Conservation (phyloP, 1,140 invertebrate genomes). For the Nephila pilipes region DNA sequence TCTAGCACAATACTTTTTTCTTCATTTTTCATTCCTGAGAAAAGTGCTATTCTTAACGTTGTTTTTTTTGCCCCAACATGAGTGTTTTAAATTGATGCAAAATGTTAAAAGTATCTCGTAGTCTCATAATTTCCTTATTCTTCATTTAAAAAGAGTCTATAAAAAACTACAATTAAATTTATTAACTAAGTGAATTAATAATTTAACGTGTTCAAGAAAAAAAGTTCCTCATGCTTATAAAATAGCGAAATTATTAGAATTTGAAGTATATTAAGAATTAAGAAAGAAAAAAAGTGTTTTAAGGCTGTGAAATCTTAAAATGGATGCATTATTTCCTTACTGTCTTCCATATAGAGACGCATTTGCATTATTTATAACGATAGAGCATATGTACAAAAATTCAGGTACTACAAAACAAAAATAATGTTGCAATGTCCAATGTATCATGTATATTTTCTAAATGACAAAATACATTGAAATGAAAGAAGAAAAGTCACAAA, state of each 20-base stretch:
- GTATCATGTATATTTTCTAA: neutral
- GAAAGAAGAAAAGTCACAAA: neutral
- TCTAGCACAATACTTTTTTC: neutral
- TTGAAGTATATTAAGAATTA: no score
- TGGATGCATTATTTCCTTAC: no score
- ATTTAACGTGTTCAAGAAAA: neutral
- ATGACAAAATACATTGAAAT: neutral
- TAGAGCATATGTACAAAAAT: no score
- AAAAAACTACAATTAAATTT: neutral
- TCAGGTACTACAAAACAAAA: no score
- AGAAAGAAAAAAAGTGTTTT: no score
- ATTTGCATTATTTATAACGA: no score
- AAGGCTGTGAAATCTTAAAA: no score
- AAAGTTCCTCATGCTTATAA: neutral
- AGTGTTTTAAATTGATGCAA: constrained; percentile 6
- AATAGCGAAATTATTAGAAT: no score
- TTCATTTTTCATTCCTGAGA: neutral
- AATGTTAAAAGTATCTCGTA: neutral
- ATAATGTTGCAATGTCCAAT: no score
- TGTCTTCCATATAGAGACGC: no score
- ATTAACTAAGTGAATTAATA: neutral
- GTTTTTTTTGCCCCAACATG: neutral
- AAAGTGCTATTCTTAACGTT: neutral
- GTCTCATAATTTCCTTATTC: no score
- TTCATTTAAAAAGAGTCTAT: neutral